phyloP scores from a whole-genome alignment of 2,113 vertebrate genomes.

The Galemys pyrenaicus region DNA sequence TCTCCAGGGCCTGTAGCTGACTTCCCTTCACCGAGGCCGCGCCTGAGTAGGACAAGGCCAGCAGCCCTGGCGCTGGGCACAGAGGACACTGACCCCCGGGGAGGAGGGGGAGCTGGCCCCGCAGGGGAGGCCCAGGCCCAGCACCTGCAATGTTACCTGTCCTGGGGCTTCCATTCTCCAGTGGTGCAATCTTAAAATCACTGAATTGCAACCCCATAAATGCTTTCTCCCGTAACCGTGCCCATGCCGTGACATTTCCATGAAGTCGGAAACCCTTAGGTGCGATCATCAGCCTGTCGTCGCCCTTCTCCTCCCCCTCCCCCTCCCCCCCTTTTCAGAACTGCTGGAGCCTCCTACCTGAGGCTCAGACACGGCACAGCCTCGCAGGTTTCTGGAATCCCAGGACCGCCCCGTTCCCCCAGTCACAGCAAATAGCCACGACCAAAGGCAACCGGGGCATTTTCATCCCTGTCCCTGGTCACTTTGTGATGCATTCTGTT shows the following conservation, averaged over 20 bases:
- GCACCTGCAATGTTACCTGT: no score
- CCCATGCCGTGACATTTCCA: neutral
- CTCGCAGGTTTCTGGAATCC: no score
- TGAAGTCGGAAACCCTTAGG: neutral
- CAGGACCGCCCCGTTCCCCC: neutral
- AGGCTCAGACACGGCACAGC: no score
- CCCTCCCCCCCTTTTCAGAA: neutral
- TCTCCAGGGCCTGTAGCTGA: no score
- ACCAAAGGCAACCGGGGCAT: neutral
- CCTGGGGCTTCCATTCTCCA: neutral
- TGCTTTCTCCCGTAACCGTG: no score
- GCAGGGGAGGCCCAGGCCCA: no score
- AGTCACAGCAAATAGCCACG: neutral
- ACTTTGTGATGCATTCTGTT: neutral
- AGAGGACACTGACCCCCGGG: neutral
- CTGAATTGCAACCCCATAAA: neutral
- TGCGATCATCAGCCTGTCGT: rapidly evolving
- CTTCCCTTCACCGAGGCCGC: neutral
- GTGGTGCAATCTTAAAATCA: neutral
- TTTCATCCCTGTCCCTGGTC: neutral
- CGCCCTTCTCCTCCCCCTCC: no score
- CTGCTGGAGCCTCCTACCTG: no score
- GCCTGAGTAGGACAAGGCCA: no score
- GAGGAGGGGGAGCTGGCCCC: neutral
- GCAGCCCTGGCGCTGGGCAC: neutral